Evolutionary conservation across 2,797 vertebrate genomes (phyloP).

Genomic region (Rhynchotus rufescens): DNA sequence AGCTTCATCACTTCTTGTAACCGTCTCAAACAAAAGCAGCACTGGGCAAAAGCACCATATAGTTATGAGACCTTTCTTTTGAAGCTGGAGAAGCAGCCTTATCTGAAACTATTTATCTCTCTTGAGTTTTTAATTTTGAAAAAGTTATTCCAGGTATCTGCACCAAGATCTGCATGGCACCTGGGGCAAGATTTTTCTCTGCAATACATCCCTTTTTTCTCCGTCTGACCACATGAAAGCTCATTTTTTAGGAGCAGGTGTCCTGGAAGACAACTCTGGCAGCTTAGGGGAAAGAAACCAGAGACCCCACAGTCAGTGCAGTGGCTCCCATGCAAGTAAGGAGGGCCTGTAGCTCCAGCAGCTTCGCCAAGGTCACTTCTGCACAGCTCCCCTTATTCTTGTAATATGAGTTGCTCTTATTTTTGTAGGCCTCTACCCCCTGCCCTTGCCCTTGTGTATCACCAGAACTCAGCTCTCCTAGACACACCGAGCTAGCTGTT

Average conservation of each 20-base stretch:
- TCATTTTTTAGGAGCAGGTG: not conserved
- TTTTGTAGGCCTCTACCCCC: not conserved
- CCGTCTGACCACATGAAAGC: not conserved
- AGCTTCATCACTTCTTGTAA: not conserved
- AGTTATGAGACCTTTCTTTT: not conserved
- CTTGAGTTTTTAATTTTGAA: not conserved
- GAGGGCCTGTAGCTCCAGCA: not conserved
- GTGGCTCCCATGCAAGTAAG: fast-evolving
- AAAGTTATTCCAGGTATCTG: not conserved
- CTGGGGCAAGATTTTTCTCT: not conserved
- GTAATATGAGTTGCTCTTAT: not conserved
- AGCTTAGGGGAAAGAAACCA: not conserved
- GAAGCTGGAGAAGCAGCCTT: not conserved
- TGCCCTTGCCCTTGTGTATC: not conserved
- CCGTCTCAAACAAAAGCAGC: not conserved
- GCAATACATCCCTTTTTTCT: not conserved
- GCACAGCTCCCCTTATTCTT: not conserved
- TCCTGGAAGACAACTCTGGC: too few relatives aligned
- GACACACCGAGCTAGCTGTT: not conserved
- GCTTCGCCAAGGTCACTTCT: not conserved
- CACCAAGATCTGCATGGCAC: not conserved
- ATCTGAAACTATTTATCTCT: not conserved
- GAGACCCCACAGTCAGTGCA: not conserved
- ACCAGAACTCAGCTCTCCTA: not conserved
- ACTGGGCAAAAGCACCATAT: not conserved